Conservation (phyloP, 2,113 vertebrate species). For the Girardinichthys multiradiatus region DNA sequence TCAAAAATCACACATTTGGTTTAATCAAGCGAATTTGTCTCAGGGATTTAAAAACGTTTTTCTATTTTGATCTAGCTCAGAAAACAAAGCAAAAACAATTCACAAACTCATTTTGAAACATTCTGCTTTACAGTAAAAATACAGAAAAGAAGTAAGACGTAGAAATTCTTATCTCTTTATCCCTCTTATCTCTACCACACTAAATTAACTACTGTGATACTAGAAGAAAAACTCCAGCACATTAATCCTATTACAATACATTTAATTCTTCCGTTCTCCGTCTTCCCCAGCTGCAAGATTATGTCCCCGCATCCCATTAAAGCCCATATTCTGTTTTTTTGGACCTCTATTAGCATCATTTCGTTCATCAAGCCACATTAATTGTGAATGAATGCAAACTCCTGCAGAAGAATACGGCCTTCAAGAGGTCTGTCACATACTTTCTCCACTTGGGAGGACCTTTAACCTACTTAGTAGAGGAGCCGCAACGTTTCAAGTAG, state of each 20-base stretch:
- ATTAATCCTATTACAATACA: constrained; percentile 35
- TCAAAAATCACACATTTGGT: too few species aligned
- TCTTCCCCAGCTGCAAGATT: constrained; percentile 42
- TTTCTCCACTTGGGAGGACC: constrained; percentile 84
- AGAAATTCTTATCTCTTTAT: constrained; percentile 3
- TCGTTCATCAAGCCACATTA: constrained; percentile 85
- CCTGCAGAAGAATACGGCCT: constrained; percentile 81
- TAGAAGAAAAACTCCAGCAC: constrained; percentile 14
- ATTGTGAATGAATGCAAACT: constrained; percentile 85
- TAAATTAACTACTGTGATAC: constrained; percentile 21
- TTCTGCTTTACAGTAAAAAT: too few species aligned
- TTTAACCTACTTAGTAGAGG: constrained; percentile 83
- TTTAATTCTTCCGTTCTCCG: constrained; percentile 18
- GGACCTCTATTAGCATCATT: constrained; percentile 85
- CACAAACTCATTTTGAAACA: too few species aligned
- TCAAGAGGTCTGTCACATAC: constrained; percentile 85
- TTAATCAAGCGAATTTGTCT: too few species aligned
- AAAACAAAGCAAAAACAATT: background rate
- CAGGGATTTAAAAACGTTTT: too few species aligned
- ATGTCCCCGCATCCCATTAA: constrained; percentile 48
- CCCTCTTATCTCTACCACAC: constrained; percentile 7
- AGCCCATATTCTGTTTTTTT: constrained; percentile 68
- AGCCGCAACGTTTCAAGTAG: constrained; percentile 81
- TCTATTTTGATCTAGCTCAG: too few species aligned
- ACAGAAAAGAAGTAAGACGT: background rate